phyloP scores from a whole-genome alignment of 2,113 vertebrate species.

The Cryptotis parvus region DNA sequence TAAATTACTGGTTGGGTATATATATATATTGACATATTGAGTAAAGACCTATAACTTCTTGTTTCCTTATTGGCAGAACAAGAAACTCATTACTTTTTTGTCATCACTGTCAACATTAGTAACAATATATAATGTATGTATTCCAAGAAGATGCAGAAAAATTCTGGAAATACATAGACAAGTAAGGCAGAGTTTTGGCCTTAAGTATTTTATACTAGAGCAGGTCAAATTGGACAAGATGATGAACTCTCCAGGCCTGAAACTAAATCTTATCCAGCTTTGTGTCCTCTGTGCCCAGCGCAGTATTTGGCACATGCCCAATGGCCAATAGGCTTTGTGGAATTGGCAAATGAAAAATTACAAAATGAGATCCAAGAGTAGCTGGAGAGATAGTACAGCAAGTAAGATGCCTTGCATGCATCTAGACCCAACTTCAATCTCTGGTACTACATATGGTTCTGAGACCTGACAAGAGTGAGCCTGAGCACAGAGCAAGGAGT shows the following conservation, averaged over 20 bases:
- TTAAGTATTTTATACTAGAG: conserved; percentile 17
- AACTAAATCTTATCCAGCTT: neutral
- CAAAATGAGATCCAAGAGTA: neutral
- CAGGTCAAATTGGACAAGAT: neutral
- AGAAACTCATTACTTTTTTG: conserved; percentile 18
- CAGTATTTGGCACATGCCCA: neutral
- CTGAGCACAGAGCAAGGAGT: no score
- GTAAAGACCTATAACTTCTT: neutral
- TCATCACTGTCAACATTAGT: neutral
- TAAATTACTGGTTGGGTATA: neutral
- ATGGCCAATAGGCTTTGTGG: neutral
- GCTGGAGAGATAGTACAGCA: no score
- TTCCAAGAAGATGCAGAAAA: neutral
- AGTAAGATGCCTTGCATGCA: no score
- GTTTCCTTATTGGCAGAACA: neutral
- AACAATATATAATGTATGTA: neutral
- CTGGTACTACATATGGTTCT: no score
- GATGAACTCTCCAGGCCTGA: neutral
- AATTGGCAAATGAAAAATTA: neutral
- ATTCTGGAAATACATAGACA: neutral
- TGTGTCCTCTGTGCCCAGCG: neutral
- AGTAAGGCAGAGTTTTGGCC: neutral
- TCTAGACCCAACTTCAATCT: no score
- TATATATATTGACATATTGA: neutral
- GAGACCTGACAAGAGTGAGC: no score